Conservation (phyloP, 2,797 vertebrate species). For the Babyrousa celebensis region DNA sequence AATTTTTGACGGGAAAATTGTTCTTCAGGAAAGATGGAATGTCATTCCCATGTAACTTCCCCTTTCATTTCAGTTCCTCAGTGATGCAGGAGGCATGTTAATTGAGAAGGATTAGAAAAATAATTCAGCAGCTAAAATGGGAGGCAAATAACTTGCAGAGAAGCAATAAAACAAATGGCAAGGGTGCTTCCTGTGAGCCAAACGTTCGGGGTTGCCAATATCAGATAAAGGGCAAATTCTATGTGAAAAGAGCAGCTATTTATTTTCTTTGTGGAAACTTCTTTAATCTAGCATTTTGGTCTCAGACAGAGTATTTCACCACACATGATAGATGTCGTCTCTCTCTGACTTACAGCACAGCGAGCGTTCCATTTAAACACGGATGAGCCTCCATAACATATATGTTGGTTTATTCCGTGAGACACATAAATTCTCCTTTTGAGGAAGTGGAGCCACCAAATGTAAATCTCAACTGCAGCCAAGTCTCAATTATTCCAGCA, state of each 20-base stretch:
- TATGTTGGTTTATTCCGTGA: not conserved
- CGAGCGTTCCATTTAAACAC: not conserved
- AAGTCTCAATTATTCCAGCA: not conserved
- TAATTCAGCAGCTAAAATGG: constrained; percentile 63
- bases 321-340: not conserved
- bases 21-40: constrained; percentile 81
- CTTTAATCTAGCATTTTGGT: constrained; percentile 17
- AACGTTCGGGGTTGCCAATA: constrained; percentile 57
- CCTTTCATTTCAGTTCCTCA: not conserved
- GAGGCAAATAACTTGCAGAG: constrained; percentile 75
- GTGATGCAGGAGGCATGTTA: constrained; percentile 58
- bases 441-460: constrained; percentile 16
- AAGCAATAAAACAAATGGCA: constrained; percentile 79
- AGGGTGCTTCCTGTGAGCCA: constrained; percentile 33
- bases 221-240: constrained; percentile 59
- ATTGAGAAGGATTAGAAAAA: constrained; percentile 80
- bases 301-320: constrained; percentile 54
- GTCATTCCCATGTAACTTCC: constrained; percentile 74
- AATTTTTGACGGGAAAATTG: constrained; percentile 77
- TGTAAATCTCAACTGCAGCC: constrained; percentile 14
- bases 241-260: constrained; percentile 48
- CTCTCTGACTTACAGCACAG: not conserved
- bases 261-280: constrained; percentile 67
- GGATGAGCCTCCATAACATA: not conserved
- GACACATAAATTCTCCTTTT: constrained; percentile 10